Evolutionary conservation across 2,888 invertebrate genomes (phyloP), one percentile per base, ranked within the genome.

Genomic region (Exocentrus adspersus): DNA sequence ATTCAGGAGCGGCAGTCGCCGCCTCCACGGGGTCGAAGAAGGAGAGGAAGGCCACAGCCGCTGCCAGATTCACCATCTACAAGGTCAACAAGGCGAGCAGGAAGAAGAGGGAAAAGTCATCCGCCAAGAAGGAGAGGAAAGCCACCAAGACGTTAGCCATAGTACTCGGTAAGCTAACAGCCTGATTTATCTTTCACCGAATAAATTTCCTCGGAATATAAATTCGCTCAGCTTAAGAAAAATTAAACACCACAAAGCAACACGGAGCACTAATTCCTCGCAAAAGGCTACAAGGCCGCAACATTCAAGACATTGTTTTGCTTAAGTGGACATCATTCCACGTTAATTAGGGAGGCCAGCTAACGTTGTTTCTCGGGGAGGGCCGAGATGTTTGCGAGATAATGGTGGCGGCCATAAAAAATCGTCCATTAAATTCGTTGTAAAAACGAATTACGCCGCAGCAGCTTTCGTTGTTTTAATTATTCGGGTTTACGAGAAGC

Each of bases 141-240:
- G 98, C 99, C 28, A 99, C 98, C 6, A 98, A 98, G 86, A 99
- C 98, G 6, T 84, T 99, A 72, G 98, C 98, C 62, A 98, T 99
- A 83, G 99, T 99, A 72, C 88, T 99, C 81, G 98, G 98, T 98
- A 85, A 89, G 90, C 14, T 3, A 24, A 24, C n/a, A n/a, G n/a
- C n/a, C n/a, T n/a, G n/a, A n/a, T n/a, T n/a, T n/a, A n/a, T n/a
- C n/a, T n/a, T n/a, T n/a, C n/a, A n/a, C n/a, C n/a, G n/a, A n/a
- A n/a, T n/a, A n/a, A n/a, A n/a, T n/a, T n/a, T n/a, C n/a, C n/a
- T n/a, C n/a, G 24, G 24, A 24, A 24, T 24, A 57, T 56, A 41
- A 46, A 16, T 41, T 17, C 41, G 17, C 57, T 66, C 69, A 24
- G 24, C 24, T 24, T 24, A 24, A 24, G 24, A 7, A 24, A 24